phyloP scores from a whole-genome alignment of 2,888 invertebrate genomes.

The Poecilobothrus nobilitatus region DNA sequence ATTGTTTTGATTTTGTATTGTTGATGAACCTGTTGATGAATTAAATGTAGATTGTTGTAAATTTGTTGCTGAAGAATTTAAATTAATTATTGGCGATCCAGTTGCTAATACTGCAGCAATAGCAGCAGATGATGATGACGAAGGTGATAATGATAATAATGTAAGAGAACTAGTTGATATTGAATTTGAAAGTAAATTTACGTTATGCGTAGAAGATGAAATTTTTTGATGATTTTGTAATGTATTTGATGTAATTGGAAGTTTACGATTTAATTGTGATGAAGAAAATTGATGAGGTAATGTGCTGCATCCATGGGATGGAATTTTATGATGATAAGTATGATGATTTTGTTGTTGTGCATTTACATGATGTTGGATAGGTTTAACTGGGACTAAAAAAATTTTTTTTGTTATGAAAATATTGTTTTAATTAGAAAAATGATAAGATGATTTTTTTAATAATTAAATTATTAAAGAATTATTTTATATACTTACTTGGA shows the following conservation, averaged over 20 bases:
- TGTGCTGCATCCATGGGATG: background rate
- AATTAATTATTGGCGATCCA: slow-evolving; percentile 17
- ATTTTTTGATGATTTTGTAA: background rate
- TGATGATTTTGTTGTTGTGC: background rate
- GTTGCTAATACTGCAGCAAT: slow-evolving; percentile 14
- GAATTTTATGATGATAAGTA: background rate
- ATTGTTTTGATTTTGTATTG: slow-evolving; percentile 28
- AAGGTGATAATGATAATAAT: background rate
- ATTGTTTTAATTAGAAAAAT: background rate
- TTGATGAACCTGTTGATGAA: slow-evolving; percentile 32
- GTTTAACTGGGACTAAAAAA: slow-evolving; percentile 39
- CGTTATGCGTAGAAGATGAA: background rate
- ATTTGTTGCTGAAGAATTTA: slow-evolving; percentile 18
- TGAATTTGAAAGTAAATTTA: background rate
- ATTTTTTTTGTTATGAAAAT: slow-evolving; percentile 12
- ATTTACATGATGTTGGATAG: slow-evolving; percentile 21
- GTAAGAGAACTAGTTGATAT: background rate
- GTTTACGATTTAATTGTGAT: background rate
- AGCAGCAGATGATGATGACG: background rate
- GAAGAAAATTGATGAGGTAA: background rate
- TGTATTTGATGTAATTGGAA: background rate
- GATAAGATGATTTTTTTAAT: background rate
- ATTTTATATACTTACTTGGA: slow-evolving; percentile 36
- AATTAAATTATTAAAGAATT: background rate
- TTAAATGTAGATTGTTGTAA: slow-evolving; percentile 19